phyloP scores from a whole-genome alignment of 2,797 vertebrate genomes.

The Falco novaeseelandiae region DNA sequence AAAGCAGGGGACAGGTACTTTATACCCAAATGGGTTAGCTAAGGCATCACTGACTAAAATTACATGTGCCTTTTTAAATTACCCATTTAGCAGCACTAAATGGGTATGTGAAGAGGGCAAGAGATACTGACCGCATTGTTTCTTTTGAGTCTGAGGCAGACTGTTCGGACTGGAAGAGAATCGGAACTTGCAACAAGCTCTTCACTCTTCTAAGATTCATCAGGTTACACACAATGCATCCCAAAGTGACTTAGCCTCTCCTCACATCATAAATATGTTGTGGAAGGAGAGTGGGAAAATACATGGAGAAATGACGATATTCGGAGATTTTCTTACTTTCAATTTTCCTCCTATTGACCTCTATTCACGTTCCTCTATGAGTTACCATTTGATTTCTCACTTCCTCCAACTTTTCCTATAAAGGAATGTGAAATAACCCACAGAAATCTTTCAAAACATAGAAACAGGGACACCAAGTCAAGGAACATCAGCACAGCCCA shows the following conservation, averaged over 20 bases:
- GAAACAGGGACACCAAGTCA: neutral
- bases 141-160: neutral
- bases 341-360: neutral
- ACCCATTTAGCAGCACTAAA: neutral
- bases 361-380: neutral
- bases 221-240: neutral
- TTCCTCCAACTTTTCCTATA: neutral
- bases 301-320: neutral
- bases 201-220: neutral
- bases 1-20: constrained; percentile 61
- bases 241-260: neutral
- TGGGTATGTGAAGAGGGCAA: neutral
- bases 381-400: neutral
- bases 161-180: constrained; percentile 4
- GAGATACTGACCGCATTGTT: neutral
- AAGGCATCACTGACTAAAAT: neutral
- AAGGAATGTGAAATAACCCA: neutral
- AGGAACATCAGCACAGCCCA: neutral
- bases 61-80: neutral
- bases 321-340: neutral
- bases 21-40: constrained; percentile 35
- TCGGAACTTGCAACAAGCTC: neutral
- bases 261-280: neutral
- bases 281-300: neutral
- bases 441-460: neutral